Percentiles rank a stretch among this genome's conserved stretches.
Evolutionary conservation across 2,888 invertebrate species (phyloP).

Genomic region (Mythimna lalbum): DNA sequence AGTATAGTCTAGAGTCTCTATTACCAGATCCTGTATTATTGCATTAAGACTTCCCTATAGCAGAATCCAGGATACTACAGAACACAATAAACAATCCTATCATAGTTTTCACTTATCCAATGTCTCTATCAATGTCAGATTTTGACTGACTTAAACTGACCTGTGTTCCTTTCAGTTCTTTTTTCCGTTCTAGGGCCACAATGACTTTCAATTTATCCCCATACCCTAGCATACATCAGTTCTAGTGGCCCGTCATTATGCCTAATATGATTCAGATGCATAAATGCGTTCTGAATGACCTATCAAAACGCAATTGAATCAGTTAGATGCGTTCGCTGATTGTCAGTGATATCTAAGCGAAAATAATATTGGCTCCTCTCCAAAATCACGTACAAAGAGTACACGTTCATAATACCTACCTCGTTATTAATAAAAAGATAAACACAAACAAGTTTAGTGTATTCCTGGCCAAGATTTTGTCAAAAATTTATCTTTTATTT

Average conservation of each 20-base stretch:
- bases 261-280: neutral
- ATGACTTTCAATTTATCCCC: too few relatives aligned
- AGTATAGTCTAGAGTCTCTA: too few relatives aligned
- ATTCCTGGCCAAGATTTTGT: conserved; percentile 3
- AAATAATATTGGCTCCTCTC: conserved; percentile 43
- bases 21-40: too few relatives aligned
- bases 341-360: conserved; percentile 12
- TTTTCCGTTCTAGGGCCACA: too few relatives aligned
- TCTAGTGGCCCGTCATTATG: too few relatives aligned
- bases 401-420: neutral
- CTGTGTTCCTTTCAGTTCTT: too few relatives aligned
- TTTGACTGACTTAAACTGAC: too few relatives aligned
- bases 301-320: conserved; percentile 5
- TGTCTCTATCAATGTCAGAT: too few relatives aligned
- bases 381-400: conserved; percentile 22
- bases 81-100: too few relatives aligned
- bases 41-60: neutral
- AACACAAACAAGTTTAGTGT: conserved; percentile 10
- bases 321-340: neutral
- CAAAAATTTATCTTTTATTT: conserved; percentile 33
- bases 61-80: neutral
- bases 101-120: too few relatives aligned
- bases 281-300: conserved; percentile 5
- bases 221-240: too few relatives aligned
- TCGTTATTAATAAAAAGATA: conserved; percentile 23